Evolutionary conservation across 2,888 invertebrate genomes (phyloP), one percentile per base, ranked within the genome.

Genomic region (Drosophila nr. medialis): DNA sequence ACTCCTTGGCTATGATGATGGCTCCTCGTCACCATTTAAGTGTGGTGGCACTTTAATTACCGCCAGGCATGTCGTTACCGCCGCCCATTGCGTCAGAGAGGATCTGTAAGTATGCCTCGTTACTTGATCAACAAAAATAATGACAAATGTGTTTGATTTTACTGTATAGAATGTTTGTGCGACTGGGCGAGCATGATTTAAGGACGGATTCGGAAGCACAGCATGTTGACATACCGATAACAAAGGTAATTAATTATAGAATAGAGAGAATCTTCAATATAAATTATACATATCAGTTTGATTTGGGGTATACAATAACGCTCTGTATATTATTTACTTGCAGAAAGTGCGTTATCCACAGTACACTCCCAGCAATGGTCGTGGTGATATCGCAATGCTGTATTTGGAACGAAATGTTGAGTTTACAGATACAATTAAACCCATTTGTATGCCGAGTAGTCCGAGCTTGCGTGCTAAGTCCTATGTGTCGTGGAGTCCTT

Each of bases 331-430:
- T 21, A 13, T n/a, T 40, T 21, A 4, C 24, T 27, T 42, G 1
- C 27, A 92, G 93, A 71, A 29, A 18, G 81, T 79, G 15, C 32
- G 66, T 5, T 91, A 93, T 87, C 83, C 92, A 0, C 45, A 83
- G 1, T 93, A 93, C 42, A 89, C 85, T 56, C 48, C 64, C 2
- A 67, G 68, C 0, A 92, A 94, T 27, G 95, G 94, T 81, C 95
- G 95, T 55, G 96, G 96, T 83, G 98, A 98, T 91, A 96, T 98
- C 67, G 98, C 96, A 0, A 91, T 98, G 2, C 91, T 98, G 0
- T 94, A 94, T 68, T 92, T 97, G 56, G 93, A 94, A 6, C 87
- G 92, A 0, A 94, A 95, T 2, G 94, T 95, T 0, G 80, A 92
- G 2, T 95, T 95, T 68, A 93, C 95, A 8, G 72, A 92, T 13